phyloP scores from a whole-genome alignment of 2,113 vertebrate genomes.

The Fulmarus glacialis region DNA sequence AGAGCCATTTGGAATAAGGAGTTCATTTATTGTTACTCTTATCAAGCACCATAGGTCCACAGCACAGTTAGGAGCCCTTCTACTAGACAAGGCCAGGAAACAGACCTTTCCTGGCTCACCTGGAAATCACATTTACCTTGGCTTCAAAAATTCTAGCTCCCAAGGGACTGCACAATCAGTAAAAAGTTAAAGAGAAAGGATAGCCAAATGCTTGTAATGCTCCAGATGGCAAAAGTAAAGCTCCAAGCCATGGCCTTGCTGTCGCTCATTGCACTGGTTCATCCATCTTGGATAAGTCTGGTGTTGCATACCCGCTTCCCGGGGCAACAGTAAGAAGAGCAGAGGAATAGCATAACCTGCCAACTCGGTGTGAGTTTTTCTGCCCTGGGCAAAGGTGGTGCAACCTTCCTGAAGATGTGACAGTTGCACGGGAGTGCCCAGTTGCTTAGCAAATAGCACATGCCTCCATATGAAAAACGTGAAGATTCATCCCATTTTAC shows the following conservation, averaged over 20 bases:
- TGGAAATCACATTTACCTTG: neutral
- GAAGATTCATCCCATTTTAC: neutral
- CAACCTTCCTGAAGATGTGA: neutral
- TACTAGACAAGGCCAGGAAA: neutral
- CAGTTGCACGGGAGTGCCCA: neutral
- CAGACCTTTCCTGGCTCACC: neutral
- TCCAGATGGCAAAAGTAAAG: neutral
- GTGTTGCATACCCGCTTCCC: neutral
- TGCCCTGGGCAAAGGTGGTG: neutral
- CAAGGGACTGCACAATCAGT: neutral
- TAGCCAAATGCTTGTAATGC: neutral
- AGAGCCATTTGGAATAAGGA: neutral
- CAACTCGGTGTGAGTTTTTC: neutral
- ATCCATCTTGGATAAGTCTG: neutral
- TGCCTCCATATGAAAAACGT: fast-evolving
- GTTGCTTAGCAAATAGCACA: neutral
- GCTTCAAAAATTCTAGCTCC: neutral
- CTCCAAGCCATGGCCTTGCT: neutral
- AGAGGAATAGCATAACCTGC: neutral
- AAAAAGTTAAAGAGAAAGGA: neutral
- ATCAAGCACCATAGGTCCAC: neutral
- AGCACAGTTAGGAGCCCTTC: neutral
- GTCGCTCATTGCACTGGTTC: neutral
- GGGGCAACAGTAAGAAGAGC: neutral
- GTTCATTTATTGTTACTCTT: neutral